Base-by-base conservation (phyloP, 2,797 vertebrate genomes). In the Gambelia wislizenii region DNA sequence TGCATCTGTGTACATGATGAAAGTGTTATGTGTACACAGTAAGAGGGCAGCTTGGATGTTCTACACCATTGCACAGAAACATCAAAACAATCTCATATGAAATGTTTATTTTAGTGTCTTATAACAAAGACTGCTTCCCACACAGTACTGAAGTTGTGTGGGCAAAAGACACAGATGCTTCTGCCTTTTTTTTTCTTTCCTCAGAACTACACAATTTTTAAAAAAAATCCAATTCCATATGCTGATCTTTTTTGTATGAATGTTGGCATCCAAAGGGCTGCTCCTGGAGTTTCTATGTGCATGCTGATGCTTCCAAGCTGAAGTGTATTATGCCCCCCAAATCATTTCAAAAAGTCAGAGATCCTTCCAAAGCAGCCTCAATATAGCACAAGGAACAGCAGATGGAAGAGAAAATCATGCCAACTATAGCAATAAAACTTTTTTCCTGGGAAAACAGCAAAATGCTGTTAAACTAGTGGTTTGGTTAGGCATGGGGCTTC, bases 401-500 rank as follows among this genome's bases (percentile, higher is more conserved):
- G 84, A 86, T 56, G 20, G 47, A 86, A 83, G 18, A 67, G 20
- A 47, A 89, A 86, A 83, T 44, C n/a, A 83, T 77, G 59, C 47
- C 70, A 77, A 44, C n/a, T 75, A 52, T 44, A 76, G 69, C 44
- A n/a, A 52, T 54, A 56, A 82, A 67, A 30, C 9, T n/a, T 75
- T 42, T 64, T 47, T 61, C 74, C 30, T 30, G 79, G 33, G 4
- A 0, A 0, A 22, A 49, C 36, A 49, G n/a, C 12, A 86, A 64
- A 64, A 85, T 82, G 1, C 14, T 1, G 0, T 2, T 42, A 77
- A 76, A 82, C 89, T 61, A 16, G 36, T 44, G 0, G 0, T 82
- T 59, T 56, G 0, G 33, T 76, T 78, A 20, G 47, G 3, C 78
- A 86, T 67, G 80, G 67, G 18, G 72, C 9, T 25, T 76, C 0